phyloP scores from a whole-genome alignment of 2,888 invertebrate species.

The Drosophila kuntzei region DNA sequence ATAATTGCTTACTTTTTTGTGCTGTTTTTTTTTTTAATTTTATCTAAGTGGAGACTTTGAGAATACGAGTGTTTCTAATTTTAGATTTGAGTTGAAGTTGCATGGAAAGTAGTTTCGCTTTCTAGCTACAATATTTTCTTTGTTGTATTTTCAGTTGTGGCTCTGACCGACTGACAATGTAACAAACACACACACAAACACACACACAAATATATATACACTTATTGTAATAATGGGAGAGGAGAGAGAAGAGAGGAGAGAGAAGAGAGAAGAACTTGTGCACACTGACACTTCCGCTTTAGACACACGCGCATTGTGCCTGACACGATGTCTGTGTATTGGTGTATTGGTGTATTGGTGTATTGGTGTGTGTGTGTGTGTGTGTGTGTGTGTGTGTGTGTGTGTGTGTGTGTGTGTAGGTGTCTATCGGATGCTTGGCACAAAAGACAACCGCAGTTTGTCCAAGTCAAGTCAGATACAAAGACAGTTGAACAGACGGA shows the following conservation, averaged over 20 bases:
- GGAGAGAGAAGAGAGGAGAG: conserved; percentile 1
- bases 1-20: too few relatives aligned
- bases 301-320: conserved; percentile 62
- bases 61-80: conserved; percentile 9
- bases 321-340: conserved; percentile 22
- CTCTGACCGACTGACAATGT: conserved; percentile 50
- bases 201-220: conserved; percentile 6
- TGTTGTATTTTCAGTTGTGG: conserved; percentile 29
- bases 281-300: conserved; percentile 74
- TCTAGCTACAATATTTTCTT: conserved; percentile 45
- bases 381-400: conserved; percentile 16
- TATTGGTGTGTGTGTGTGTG: conserved; percentile 12
- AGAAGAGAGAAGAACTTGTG: conserved; percentile 59
- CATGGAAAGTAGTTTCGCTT: conserved; percentile 48
- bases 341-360: too few relatives aligned
- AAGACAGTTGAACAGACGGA: conserved; percentile 23
- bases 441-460: conserved; percentile 57
- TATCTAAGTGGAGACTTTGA: neutral
- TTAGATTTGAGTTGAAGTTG: conserved; percentile 1
- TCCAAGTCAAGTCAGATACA: conserved; percentile 47
- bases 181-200: conserved; percentile 38
- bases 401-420: conserved; percentile 24
- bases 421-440: conserved; percentile 56
- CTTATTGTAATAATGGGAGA: conserved; percentile 7
- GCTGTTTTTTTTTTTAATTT: neutral